Evolutionary conservation across 2,113 vertebrate genomes (phyloP), one percentile per base, ranked within the genome.

Genomic region (Onychostruthus taczanowskii): DNA sequence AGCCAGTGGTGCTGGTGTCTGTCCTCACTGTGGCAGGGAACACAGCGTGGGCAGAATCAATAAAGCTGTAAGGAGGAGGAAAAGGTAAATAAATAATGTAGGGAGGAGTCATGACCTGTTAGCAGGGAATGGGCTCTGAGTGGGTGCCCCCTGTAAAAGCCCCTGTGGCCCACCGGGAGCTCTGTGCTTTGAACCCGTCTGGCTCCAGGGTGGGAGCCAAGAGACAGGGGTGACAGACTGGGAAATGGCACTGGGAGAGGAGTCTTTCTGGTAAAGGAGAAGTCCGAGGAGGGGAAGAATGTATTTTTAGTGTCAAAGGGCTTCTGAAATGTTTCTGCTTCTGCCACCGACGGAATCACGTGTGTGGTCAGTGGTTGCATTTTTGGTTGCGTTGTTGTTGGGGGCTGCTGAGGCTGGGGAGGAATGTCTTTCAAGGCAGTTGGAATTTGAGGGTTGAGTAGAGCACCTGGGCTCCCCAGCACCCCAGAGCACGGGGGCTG

Each of bases 241-340:
- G 81, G 84, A 85, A 91, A 76, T 30, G 30, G 59, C 74, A 46
- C 49, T 44, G 46, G n/a, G 70, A 59, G 87, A 66, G 75, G 58
- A 83, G 91, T 70, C 67, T 11, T 80, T 18, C 70, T 88, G 87
- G 11, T 10, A 95, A 95, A 94, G 69, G 87, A 82, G 91, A 96
- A 97, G 94, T 95, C 59, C 9, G 16, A 77, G 87, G 55, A 85
- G 74, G 74, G 64, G 93, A 87, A 93, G 89, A 64, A 85, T 77
- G 1, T 86, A 69, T 77, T 90, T 93, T 91, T 95, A 88, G 72
- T 26, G 75, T 26, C 73, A 39, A 19, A 76, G 31, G 53, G 49
- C 52, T 84, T 80, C 49, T 85, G 81, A 76, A 50, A 52, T 35
- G 47, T 30, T 31, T 82, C 22, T 76, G 27, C 33, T 62, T 87